These are phyloP conservation scores for Nephrotoma guestfalica DNA, from an alignment of 2,888 invertebrate genomes.

Conservation along the genomic window DNA sequence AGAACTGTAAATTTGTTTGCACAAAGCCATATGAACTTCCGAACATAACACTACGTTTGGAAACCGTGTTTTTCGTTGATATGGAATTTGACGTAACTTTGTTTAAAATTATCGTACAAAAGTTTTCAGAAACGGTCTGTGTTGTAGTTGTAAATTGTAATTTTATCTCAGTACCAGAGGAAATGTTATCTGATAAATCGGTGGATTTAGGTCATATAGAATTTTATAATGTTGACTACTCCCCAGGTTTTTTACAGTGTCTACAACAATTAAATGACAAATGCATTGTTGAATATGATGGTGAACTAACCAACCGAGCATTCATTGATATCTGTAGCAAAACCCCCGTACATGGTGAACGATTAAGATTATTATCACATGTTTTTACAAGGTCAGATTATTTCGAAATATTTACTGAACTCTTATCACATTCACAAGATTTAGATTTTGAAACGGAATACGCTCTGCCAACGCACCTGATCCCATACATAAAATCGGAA, in stretches of 20 bases:
- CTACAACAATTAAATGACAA: not conserved
- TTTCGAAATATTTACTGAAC: not conserved
- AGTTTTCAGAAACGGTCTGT: not conserved
- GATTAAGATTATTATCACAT: not conserved
- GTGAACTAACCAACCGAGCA: not conserved
- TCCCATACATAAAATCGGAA: not conserved
- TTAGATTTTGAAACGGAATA: not conserved
- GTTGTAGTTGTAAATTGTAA: not conserved
- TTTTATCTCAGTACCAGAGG: not conserved
- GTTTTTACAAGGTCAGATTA: not conserved
- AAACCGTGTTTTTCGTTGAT: not conserved
- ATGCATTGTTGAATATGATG: not conserved
- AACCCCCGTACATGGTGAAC: not conserved
- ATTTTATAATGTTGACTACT: not conserved
- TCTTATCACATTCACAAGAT: not conserved
- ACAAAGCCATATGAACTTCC: not conserved
- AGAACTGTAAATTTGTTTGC: not conserved
- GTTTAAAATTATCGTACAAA: not conserved
- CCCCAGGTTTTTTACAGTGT: too few relatives aligned
- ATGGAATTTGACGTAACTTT: not conserved
- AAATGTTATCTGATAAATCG: not conserved
- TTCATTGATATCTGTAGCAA: not conserved
- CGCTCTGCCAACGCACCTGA: not conserved
- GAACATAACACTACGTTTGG: not conserved
- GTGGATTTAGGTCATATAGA: not conserved